These are phyloP conservation scores for Nymphalis io DNA, from an alignment of 1,140 invertebrate genomes.

Conservation along the genomic window DNA sequence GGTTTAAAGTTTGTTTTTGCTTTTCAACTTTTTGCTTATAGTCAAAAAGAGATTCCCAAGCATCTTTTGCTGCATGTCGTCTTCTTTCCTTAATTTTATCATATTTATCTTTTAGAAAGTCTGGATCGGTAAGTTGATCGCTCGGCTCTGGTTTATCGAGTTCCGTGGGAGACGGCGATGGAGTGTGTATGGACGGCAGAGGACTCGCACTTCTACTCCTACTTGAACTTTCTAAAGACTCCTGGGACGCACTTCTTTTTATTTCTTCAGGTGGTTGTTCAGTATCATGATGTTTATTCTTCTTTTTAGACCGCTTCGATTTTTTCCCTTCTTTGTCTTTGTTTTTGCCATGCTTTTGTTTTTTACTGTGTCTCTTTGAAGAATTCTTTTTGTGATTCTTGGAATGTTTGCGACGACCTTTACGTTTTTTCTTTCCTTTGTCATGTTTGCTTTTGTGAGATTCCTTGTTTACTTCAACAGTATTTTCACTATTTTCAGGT, in stretches of 20 bases:
- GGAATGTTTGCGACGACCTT: slow-evolving; percentile 80
- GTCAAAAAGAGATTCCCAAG: slow-evolving; percentile 68
- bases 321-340: slow-evolving; percentile 71
- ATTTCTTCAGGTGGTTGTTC: slow-evolving; percentile 50
- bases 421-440: slow-evolving; percentile 74
- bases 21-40: slow-evolving; percentile 69
- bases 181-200: slow-evolving; percentile 70
- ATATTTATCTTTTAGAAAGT: slow-evolving; percentile 81
- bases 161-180: slow-evolving; percentile 59
- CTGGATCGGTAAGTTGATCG: slow-evolving; percentile 55
- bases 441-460: slow-evolving; percentile 76
- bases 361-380: slow-evolving; percentile 64
- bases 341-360: slow-evolving; percentile 62
- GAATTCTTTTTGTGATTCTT: slow-evolving; percentile 71
- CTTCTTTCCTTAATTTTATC: slow-evolving; percentile 85
- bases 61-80: slow-evolving; percentile 79
- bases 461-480: slow-evolving; percentile 51
- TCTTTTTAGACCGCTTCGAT: slow-evolving; percentile 75
- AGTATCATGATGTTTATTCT: slow-evolving; percentile 63
- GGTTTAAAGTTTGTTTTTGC: slow-evolving; percentile 61
- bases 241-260: slow-evolving; percentile 54
- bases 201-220: slow-evolving; percentile 75
- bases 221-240: slow-evolving; percentile 71
- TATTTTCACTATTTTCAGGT: slow-evolving; percentile 43
- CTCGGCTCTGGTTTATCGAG: slow-evolving; percentile 43